Evolutionary conservation across 2,113 vertebrate genomes (phyloP).

Genomic region (Ovibos moschatus): DNA sequence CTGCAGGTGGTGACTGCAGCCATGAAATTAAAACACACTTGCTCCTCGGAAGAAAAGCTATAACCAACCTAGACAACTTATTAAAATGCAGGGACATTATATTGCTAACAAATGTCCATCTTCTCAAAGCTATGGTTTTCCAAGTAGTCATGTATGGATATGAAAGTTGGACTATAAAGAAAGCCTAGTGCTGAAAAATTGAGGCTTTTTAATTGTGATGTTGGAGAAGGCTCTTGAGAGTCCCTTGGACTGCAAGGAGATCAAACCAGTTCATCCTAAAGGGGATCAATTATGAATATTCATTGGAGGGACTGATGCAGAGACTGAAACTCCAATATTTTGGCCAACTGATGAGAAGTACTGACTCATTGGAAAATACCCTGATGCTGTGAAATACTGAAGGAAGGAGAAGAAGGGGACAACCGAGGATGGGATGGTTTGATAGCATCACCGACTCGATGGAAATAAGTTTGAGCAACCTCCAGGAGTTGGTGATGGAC

Average conservation of each 20-base stretch:
- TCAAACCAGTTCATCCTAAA: background rate
- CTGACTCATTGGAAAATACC: background rate
- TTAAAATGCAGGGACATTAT: background rate
- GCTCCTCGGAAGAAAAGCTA: background rate
- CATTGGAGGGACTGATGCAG: background rate
- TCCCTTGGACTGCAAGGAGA: background rate
- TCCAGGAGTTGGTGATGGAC: background rate
- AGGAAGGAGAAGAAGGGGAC: fast-evolving
- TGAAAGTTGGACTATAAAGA: background rate
- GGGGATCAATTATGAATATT: background rate
- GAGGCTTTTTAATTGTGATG: background rate
- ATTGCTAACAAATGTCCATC: background rate
- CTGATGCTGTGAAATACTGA: background rate
- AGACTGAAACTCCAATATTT: background rate
- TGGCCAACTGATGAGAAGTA: background rate
- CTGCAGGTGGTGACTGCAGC: background rate
- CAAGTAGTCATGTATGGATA: background rate
- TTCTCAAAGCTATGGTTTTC: background rate
- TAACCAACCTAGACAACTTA: background rate
- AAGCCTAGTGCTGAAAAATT: background rate
- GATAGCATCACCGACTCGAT: fast-evolving
- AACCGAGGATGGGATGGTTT: background rate
- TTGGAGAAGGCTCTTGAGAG: background rate
- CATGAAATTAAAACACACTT: background rate
- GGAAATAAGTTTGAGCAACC: background rate